A percentile compares a stretch with the other conserved stretches of the same genome.
These are phyloP conservation scores for Montipora capitata DNA, from an alignment of 92 coral and sea anemone species.

Conservation along the genomic window DNA sequence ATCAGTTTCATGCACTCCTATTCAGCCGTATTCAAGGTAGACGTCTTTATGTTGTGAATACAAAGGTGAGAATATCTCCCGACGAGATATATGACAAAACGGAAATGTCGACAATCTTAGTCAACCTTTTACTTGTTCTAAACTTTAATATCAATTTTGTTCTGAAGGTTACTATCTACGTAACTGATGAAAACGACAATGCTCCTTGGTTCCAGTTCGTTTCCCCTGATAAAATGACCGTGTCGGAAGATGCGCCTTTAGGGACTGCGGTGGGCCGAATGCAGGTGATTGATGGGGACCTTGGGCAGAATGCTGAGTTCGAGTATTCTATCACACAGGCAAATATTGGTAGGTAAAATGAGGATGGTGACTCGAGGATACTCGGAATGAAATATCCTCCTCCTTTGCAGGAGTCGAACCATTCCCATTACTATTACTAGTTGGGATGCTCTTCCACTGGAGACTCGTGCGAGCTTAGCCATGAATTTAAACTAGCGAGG, in stretches of 20 bases:
- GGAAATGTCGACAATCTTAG: background rate
- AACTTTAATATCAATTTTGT: background rate
- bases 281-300: conserved; percentile 82
- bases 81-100: background rate
- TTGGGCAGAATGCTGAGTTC: conserved; percentile 85
- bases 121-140: background rate
- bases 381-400: no score
- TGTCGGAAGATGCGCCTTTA: conserved; percentile 75
- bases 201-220: conserved; percentile 95
- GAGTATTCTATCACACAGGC: conserved; percentile 91
- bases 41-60: no score
- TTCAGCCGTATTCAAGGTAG: background rate
- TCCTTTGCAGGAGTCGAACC: no score
- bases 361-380: no score
- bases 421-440: no score
- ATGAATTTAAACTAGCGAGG: no score
- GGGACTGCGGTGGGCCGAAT: conserved; percentile 89
- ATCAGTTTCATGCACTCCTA: background rate
- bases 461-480: no score
- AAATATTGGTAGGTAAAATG: conserved; percentile 82
- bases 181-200: conserved; percentile 88
- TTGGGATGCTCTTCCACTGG: no score
- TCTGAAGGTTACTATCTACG: conserved; percentile 85
- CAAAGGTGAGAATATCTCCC: no score
- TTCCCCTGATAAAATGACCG: conserved; percentile 94